A percentile compares a stretch with the other conserved stretches of the same genome.
These are phyloP conservation scores for Arctopsyche grandis DNA, from an alignment of 1,140 invertebrate genomes.

Conservation along the genomic window DNA sequence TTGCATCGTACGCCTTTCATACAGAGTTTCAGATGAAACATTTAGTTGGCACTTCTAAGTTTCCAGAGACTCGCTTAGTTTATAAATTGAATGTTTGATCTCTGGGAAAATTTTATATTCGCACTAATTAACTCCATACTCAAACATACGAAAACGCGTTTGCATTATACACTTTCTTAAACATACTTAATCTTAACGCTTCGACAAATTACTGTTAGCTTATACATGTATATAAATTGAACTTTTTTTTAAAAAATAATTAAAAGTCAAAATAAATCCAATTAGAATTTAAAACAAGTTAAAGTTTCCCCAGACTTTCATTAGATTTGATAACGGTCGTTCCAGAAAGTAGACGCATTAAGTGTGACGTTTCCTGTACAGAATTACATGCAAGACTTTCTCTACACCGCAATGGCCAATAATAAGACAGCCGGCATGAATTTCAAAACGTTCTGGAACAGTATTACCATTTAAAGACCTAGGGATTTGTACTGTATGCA, in stretches of 20 bases:
- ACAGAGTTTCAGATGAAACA: conserved; percentile 11
- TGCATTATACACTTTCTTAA: no score
- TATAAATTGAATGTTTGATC: conserved; percentile 31
- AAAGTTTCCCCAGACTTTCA: no score
- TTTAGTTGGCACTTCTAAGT: conserved; percentile 16
- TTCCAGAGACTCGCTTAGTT: conserved; percentile 20
- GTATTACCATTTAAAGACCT: conserved; percentile 21
- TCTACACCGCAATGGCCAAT: conserved; percentile 35
- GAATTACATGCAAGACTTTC: conserved; percentile 49
- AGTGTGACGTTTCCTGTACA: conserved; percentile 36
- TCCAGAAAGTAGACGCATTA: conserved; percentile 44
- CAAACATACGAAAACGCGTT: no score
- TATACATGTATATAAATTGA: no score
- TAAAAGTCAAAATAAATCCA: no score
- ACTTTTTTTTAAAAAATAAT: no score
- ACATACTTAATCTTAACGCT: no score
- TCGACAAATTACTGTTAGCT: no score
- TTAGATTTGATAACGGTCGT: not conserved
- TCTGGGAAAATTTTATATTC: not conserved
- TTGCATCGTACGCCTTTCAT: conserved; percentile 41
- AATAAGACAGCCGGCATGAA: conserved; percentile 33
- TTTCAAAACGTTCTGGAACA: conserved; percentile 24
- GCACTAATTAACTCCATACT: not conserved
- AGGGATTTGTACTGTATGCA: conserved; percentile 36
- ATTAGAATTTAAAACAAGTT: no score